phyloP scores from a whole-genome alignment of 2,797 vertebrate genomes.

The Euthynnus affinis region DNA sequence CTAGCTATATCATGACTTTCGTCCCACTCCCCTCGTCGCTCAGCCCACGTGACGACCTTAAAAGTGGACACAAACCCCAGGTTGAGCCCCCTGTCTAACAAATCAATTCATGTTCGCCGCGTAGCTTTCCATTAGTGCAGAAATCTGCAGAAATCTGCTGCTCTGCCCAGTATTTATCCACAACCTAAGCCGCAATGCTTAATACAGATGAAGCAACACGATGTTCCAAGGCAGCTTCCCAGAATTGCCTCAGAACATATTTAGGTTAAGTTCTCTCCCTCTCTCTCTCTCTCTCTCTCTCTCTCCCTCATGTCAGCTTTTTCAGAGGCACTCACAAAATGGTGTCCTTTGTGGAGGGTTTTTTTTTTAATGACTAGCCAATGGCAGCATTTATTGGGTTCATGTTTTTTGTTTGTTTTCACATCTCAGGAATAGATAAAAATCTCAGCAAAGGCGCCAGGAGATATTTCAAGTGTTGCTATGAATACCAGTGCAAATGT shows the following conservation, averaged over 20 bases:
- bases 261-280: conserved; percentile 65
- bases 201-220: conserved; percentile 57
- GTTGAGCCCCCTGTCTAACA: conserved; percentile 22
- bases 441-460: conserved; percentile 75
- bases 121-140: conserved; percentile 36
- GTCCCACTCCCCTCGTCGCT: conserved; percentile 37
- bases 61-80: conserved; percentile 30
- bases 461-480: conserved; percentile 74
- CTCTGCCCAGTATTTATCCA: conserved; percentile 55
- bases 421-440: conserved; percentile 74
- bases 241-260: conserved; percentile 59
- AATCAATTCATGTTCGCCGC: conserved; percentile 26
- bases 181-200: conserved; percentile 60
- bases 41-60: conserved; percentile 11
- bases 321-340: conserved; percentile 57
- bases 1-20: conserved; percentile 52
- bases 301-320: conserved; percentile 51
- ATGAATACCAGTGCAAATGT: conserved; percentile 83
- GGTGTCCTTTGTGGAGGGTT: conserved; percentile 60
- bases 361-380: conserved; percentile 45
- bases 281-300: conserved; percentile 36
- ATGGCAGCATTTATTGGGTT: conserved; percentile 64
- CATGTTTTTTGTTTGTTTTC: conserved; percentile 76
- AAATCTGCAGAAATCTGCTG: conserved; percentile 37
- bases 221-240: conserved; percentile 61